Conservation (phyloP, 2,797 vertebrate genomes). For the Sebastes hopkinsi region DNA sequence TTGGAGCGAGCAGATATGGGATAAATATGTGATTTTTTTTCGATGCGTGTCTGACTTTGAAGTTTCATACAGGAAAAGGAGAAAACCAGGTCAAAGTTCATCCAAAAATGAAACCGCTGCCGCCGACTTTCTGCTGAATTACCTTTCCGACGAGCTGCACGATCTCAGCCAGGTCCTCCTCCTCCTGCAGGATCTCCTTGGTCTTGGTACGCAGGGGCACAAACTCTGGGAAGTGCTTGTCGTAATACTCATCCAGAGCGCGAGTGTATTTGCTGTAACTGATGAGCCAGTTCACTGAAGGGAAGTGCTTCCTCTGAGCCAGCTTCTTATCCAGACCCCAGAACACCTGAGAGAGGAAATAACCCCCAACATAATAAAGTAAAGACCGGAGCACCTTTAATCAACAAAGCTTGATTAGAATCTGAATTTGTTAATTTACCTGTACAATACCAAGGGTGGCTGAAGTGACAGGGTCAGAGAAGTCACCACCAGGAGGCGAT, state of each 20-base stretch:
- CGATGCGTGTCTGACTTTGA: neutral
- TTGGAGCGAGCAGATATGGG: neutral
- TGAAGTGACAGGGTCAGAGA: conserved; percentile 98
- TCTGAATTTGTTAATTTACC: conserved; percentile 73
- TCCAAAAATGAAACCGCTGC: neutral
- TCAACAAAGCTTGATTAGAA: neutral
- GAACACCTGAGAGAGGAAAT: conserved; percentile 84
- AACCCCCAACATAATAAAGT: neutral
- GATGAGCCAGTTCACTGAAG: conserved; percentile 98
- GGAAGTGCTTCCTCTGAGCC: conserved; percentile 97
- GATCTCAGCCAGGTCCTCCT: conserved; percentile 97
- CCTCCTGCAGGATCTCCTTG: conserved; percentile 98
- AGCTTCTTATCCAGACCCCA: conserved; percentile 99
- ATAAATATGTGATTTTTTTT: neutral
- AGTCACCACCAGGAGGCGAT: conserved; percentile 97
- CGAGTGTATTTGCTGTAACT: conserved; percentile 98
- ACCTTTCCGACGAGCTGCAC: conserved; percentile 98
- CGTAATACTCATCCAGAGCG: conserved; percentile 94
- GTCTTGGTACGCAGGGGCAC: conserved; percentile 95
- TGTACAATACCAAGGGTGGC: conserved; percentile 98
- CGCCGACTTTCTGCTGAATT: neutral
- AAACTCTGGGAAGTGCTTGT: conserved; percentile 97
- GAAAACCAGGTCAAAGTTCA: neutral
- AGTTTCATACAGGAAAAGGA: neutral
- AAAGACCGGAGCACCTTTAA: neutral